Evolutionary conservation across 2,113 vertebrate species (phyloP).

Genomic region (Saguinus midas): DNA sequence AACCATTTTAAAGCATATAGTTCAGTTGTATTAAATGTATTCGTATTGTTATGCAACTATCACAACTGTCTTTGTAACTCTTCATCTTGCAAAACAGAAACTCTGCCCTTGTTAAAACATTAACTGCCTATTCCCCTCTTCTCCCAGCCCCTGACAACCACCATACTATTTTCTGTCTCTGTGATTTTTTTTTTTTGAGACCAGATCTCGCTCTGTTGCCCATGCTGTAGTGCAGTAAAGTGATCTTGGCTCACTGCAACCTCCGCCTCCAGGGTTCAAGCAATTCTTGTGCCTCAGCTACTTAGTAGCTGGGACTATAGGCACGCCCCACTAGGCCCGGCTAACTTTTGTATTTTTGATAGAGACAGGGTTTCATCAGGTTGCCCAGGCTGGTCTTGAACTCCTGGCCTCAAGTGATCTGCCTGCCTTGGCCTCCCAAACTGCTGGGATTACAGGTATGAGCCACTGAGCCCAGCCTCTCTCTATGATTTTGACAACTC

Average conservation of each 20-base stretch:
- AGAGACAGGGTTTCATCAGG: not conserved
- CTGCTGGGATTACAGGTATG: not conserved
- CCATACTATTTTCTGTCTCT: too few species aligned
- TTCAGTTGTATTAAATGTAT: too few species aligned
- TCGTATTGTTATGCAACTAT: too few species aligned
- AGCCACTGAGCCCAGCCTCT: not conserved
- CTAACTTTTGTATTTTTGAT: not conserved
- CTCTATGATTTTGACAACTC: not conserved
- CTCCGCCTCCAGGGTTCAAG: not conserved
- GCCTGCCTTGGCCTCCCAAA: not conserved
- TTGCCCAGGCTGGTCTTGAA: not conserved
- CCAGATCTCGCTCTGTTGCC: not conserved
- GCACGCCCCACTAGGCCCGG: not conserved
- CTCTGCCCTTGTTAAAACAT: too few species aligned
- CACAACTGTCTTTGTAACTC: too few species aligned
- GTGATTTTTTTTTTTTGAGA: not conserved
- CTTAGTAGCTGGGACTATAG: not conserved
- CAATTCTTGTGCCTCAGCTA: not conserved
- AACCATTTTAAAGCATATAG: too few species aligned
- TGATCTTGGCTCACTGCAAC: not conserved
- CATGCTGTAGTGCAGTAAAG: not conserved
- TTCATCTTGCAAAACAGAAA: too few species aligned
- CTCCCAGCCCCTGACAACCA: too few species aligned
- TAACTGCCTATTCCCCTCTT: too few species aligned
- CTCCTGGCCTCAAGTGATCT: not conserved